Percentiles rank a stretch among this genome's conserved stretches.
Conservation (phyloP, 2,888 invertebrate genomes). For the Terebella lapidaria region DNA sequence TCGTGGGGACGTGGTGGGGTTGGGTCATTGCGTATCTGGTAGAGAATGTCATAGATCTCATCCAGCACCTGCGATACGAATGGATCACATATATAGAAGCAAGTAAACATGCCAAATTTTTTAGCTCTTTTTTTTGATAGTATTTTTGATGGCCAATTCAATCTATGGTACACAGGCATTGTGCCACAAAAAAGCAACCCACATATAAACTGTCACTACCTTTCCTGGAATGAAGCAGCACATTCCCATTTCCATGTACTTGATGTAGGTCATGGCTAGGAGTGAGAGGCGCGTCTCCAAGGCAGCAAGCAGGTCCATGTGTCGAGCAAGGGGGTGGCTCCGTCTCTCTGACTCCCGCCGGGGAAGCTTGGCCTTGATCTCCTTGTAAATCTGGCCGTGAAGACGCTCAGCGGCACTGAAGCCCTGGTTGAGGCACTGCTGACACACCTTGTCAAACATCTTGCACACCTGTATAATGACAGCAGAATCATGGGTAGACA, state of each 20-base stretch:
- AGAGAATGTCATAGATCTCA: conserved; percentile 74
- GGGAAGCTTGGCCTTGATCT: conserved; percentile 76
- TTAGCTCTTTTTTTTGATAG: no score
- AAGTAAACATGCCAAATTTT: no score
- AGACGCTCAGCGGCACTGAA: conserved; percentile 74
- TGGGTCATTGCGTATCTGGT: conserved; percentile 60
- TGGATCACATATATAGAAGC: no score
- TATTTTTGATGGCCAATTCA: no score
- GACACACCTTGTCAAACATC: conserved; percentile 71
- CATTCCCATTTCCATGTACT: conserved; percentile 75
- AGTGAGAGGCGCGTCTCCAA: conserved; percentile 87
- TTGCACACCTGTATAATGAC: conserved; percentile 81
- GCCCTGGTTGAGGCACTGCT: conserved; percentile 73
- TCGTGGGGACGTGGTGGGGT: conserved; percentile 72
- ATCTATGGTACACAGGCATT: no score
- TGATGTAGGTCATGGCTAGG: conserved; percentile 86
- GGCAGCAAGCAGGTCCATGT: conserved; percentile 82
- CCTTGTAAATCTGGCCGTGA: conserved; percentile 70
- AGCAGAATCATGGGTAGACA: conserved; percentile 28
- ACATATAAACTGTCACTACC: no score
- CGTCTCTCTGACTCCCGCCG: conserved; percentile 83
- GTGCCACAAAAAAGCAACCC: no score
- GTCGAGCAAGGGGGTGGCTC: conserved; percentile 77
- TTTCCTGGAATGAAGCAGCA: conserved; percentile 93
- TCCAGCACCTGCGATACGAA: conserved; percentile 73